Conservation (phyloP, 2,888 invertebrate genomes). For the Parthenolecanium corni region DNA sequence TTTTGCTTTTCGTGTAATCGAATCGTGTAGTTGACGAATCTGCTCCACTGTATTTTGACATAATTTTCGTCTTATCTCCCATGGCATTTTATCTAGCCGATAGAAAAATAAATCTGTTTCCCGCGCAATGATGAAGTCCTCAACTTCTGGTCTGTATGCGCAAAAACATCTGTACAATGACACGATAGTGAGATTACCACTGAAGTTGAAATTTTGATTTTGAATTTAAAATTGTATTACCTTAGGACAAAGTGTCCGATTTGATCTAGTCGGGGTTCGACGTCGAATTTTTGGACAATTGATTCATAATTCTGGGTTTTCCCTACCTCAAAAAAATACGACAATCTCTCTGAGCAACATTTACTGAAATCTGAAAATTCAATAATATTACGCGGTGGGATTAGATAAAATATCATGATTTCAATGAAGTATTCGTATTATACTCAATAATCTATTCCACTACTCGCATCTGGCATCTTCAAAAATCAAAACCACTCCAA, state of each 20-base stretch:
- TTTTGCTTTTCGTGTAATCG: neutral
- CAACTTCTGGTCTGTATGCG: neutral
- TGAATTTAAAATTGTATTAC: too few species aligned
- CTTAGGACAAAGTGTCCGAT: conserved; percentile 18
- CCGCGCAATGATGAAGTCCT: neutral
- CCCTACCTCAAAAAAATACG: neutral
- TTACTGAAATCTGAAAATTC: conserved; percentile 5
- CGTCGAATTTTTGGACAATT: neutral
- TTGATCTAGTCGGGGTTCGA: conserved; percentile 7
- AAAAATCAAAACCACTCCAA: too few species aligned
- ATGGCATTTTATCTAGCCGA: neutral
- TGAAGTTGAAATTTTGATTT: neutral
- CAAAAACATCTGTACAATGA: conserved; percentile 13
- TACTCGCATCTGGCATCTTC: too few species aligned
- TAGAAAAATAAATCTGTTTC: conserved; percentile 5
- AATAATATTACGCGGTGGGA: neutral
- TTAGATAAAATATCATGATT: conserved; percentile 13
- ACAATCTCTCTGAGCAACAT: conserved; percentile 3
- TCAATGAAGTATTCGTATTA: too few species aligned
- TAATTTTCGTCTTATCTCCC: neutral
- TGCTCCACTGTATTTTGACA: neutral
- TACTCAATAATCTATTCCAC: too few species aligned
- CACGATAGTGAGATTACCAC: neutral
- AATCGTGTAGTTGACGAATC: neutral
- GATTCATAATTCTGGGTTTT: neutral